phyloP scores from a whole-genome alignment of 2,113 vertebrate species.

The Hucho hucho region DNA sequence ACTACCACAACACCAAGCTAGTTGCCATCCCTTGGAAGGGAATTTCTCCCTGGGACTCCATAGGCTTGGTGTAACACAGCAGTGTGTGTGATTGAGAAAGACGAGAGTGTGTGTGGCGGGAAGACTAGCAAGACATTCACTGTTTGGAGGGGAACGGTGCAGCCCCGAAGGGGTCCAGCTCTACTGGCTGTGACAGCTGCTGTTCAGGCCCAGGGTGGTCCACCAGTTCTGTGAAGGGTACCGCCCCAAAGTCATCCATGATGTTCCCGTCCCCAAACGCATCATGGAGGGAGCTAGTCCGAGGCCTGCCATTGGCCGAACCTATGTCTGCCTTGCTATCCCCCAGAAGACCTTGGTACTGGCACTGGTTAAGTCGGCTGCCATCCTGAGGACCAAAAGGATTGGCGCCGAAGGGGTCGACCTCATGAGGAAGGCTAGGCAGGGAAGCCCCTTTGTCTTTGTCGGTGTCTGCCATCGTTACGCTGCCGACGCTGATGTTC shows the following conservation, averaged over 20 bases:
- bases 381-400: constrained; percentile 87
- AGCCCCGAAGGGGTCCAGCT: constrained; percentile 95
- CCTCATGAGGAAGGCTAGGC: constrained; percentile 48
- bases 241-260: constrained; percentile 93
- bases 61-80: constrained; percentile 7
- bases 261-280: constrained; percentile 68
- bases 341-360: constrained; percentile 73
- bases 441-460: constrained; percentile 78
- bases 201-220: constrained; percentile 60
- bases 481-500: constrained; percentile 82
- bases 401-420: constrained; percentile 90
- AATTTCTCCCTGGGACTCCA: constrained; percentile 7
- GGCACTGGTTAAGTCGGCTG: constrained; percentile 74
- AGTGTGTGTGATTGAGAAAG: neutral
- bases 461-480: constrained; percentile 70
- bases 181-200: constrained; percentile 65
- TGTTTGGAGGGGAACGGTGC: constrained; percentile 95
- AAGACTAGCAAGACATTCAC: constrained; percentile 68
- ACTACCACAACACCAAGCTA: constrained; percentile 35
- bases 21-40: constrained; percentile 3
- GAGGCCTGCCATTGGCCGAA: constrained; percentile 64
- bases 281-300: constrained; percentile 75
- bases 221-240: constrained; percentile 91
- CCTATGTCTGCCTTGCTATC: constrained; percentile 76
- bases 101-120: neutral